phyloP scores from a whole-genome alignment of 92 coral and sea anemone genomes.

The Zoanthus sociatus region DNA sequence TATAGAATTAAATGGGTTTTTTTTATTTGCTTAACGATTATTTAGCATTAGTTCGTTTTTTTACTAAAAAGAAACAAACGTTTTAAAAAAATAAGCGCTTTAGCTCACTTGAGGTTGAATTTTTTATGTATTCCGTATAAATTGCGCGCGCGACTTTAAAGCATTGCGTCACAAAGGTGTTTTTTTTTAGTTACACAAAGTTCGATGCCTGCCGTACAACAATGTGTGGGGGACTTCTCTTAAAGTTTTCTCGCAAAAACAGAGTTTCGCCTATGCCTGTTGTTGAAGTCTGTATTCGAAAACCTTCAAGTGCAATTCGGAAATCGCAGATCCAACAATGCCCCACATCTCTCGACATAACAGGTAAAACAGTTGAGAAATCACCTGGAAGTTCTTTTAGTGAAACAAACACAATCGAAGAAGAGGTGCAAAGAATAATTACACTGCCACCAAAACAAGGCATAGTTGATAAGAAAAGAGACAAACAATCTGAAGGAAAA shows the following conservation, averaged over 20 bases:
- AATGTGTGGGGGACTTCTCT: conserved; percentile 38
- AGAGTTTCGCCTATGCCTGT: conserved; percentile 43
- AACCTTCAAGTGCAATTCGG: conserved; percentile 21
- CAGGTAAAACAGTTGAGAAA: not conserved
- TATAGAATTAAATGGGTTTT: too few species aligned
- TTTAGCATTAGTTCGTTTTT: too few species aligned
- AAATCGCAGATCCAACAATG: not conserved
- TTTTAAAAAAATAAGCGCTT: too few species aligned
- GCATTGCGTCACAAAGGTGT: not conserved
- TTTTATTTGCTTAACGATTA: too few species aligned
- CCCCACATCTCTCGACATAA: not conserved
- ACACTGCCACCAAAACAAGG: conserved; percentile 37
- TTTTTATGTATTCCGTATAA: not conserved
- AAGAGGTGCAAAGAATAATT: conserved; percentile 39
- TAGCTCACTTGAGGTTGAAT: not conserved
- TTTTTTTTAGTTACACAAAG: not conserved
- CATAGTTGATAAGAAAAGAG: conserved; percentile 30
- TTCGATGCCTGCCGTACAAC: not conserved
- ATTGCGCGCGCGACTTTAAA: not conserved
- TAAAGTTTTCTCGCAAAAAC: conserved; percentile 16
- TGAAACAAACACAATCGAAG: conserved; percentile 35
- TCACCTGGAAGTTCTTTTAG: conserved; percentile 7
- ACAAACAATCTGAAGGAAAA: conserved; percentile 37
- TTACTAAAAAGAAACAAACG: too few species aligned
- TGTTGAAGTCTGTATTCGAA: conserved; percentile 31